A percentile compares a stretch with the other conserved stretches of the same genome.
Conservation (phyloP, 2,888 invertebrate genomes). For the Callinectes sapidus region DNA sequence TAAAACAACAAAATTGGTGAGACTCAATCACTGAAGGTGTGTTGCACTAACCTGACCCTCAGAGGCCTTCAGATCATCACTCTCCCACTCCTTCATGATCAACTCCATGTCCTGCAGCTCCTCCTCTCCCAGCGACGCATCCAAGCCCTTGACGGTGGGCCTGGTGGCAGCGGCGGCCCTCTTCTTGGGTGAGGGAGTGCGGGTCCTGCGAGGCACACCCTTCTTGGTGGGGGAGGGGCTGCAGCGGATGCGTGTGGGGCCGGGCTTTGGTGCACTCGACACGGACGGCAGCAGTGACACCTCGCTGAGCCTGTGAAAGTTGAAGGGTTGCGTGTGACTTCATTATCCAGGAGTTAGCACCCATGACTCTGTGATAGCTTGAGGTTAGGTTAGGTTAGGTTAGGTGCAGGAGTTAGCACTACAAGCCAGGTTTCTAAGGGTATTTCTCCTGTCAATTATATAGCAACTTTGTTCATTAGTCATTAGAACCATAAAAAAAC, state of each 20-base stretch:
- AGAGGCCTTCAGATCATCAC: not conserved
- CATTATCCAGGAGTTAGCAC: not conserved
- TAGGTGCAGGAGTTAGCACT: too few relatives aligned
- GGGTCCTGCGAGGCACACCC: not conserved
- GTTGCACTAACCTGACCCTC: not conserved
- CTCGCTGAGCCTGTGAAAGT: not conserved
- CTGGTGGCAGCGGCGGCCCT: not conserved
- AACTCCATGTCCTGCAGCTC: constrained; percentile 51
- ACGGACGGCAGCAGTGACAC: constrained; percentile 53
- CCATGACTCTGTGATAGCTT: not conserved
- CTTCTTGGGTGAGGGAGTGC: constrained; percentile 49
- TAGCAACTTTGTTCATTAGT: too few relatives aligned
- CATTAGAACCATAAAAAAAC: too few relatives aligned
- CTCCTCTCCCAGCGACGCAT: not conserved
- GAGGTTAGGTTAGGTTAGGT: too few relatives aligned
- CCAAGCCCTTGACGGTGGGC: not conserved
- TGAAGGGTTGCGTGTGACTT: not conserved
- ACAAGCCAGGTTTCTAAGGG: too few relatives aligned
- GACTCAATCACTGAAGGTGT: too few relatives aligned
- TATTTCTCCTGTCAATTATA: too few relatives aligned
- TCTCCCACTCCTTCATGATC: constrained; percentile 45
- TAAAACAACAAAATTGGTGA: too few relatives aligned
- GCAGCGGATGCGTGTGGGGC: constrained; percentile 54
- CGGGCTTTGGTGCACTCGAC: constrained; percentile 42
- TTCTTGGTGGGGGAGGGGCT: constrained; percentile 51